A percentile compares a stretch with the other conserved stretches of the same genome.
phyloP scores from a whole-genome alignment of 2,888 invertebrate species.

The Branchellion lobata region DNA sequence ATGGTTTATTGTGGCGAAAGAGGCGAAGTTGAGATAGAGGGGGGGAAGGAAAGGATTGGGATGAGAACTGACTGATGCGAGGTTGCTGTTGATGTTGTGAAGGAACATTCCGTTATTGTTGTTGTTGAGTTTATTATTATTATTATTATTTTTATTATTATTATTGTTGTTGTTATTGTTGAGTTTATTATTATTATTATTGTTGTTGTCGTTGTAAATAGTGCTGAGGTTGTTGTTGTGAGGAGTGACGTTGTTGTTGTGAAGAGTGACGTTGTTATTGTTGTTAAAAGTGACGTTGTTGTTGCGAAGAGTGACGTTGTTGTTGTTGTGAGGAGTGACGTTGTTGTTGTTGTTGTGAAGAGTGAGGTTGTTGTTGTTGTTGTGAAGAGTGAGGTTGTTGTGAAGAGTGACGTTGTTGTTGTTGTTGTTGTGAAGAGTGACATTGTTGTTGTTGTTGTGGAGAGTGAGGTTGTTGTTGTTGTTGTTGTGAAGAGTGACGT shows the following conservation, averaged over 20 bases:
- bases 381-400: too few species aligned
- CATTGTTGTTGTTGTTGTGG: not conserved
- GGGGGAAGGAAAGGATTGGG: not conserved
- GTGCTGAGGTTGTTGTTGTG: not conserved
- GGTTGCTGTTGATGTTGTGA: not conserved
- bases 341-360: not conserved
- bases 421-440: not conserved
- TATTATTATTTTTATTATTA: constrained; percentile 10
- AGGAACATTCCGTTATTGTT: not conserved
- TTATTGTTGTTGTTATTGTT: constrained; percentile 5
- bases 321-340: not conserved
- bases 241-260: not conserved
- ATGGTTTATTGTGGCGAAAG: too few species aligned
- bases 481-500: not conserved
- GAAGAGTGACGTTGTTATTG: not conserved
- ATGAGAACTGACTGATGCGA: too few species aligned
- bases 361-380: not conserved
- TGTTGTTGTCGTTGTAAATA: not conserved
- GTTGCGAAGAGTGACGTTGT: not conserved
- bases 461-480: not conserved
- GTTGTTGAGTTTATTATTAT: not conserved
- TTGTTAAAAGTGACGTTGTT: not conserved
- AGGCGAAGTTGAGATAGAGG: too few species aligned
- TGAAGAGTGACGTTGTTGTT: not conserved
- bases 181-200: constrained; percentile 5